Conservation (phyloP, 2,888 invertebrate genomes). For the Dugesia japonica region DNA sequence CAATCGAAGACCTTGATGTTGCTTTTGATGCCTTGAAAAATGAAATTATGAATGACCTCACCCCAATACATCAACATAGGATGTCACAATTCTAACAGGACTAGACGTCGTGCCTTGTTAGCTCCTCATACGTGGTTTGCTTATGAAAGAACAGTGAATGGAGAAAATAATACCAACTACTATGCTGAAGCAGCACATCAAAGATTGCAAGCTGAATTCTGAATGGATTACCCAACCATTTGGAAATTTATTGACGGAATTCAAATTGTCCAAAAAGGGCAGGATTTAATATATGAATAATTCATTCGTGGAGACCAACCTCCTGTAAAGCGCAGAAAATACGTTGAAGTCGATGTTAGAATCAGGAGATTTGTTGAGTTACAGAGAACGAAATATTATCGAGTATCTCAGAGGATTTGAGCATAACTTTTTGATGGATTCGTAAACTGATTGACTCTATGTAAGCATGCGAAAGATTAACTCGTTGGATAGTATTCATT, state of each 20-base stretch:
- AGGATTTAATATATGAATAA: neutral
- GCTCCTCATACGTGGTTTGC: neutral
- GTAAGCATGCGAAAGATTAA: too few species aligned
- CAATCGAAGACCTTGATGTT: neutral
- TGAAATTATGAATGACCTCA: neutral
- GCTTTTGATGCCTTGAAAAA: neutral
- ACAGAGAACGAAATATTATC: neutral
- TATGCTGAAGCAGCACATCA: neutral
- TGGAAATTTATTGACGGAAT: neutral
- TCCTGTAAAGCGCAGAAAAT: neutral
- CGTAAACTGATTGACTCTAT: too few species aligned
- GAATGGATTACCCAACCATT: neutral
- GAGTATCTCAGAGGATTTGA: neutral
- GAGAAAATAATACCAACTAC: neutral
- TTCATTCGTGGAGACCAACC: slow-evolving; percentile 5
- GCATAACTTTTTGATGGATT: neutral
- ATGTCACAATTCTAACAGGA: neutral
- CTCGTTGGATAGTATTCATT: too few species aligned
- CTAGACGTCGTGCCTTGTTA: neutral
- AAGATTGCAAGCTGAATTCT: neutral
- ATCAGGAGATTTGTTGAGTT: neutral
- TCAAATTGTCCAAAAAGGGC: neutral
- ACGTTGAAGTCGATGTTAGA: neutral
- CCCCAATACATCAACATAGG: neutral
- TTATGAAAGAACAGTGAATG: neutral